A percentile compares a stretch with the other conserved stretches of the same genome.
Evolutionary conservation across 2,797 vertebrate genomes (phyloP).

Genomic region (Gymnopithys bicolor): DNA sequence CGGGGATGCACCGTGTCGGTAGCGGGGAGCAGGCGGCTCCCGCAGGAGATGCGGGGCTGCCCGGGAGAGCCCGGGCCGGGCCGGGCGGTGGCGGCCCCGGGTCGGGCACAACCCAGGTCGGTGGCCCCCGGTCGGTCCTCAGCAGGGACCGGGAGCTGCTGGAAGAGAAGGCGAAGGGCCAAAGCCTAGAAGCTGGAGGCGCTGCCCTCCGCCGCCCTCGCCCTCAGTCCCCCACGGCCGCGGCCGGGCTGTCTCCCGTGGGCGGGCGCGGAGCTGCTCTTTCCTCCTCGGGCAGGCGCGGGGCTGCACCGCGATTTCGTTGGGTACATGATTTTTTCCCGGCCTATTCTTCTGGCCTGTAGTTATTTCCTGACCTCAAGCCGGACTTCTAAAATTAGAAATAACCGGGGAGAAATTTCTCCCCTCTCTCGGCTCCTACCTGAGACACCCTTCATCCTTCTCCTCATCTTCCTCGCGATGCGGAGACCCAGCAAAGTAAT

Average conservation of each 20-base stretch:
- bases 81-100: neutral
- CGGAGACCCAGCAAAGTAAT: neutral
- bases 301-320: neutral
- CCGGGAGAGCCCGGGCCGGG: neutral
- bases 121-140: neutral
- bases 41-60: neutral
- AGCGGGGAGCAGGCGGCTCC: neutral
- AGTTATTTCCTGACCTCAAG: neutral
- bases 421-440: neutral
- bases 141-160: neutral
- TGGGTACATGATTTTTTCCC: neutral
- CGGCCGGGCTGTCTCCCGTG: neutral
- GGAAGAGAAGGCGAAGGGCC: slow-evolving; percentile 10
- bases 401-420: neutral
- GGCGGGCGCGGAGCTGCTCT: neutral
- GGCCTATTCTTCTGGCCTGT: neutral
- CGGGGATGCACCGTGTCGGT: neutral
- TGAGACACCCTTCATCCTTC: neutral
- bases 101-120: no score
- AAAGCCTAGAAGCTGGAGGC: slow-evolving; percentile 35
- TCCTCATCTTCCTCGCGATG: neutral
- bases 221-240: neutral
- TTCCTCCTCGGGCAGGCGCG: neutral
- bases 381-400: neutral
- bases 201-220: neutral